Evolutionary conservation across 2,113 vertebrate genomes (phyloP).

Genomic region (Thalassarche chlororhynchos): DNA sequence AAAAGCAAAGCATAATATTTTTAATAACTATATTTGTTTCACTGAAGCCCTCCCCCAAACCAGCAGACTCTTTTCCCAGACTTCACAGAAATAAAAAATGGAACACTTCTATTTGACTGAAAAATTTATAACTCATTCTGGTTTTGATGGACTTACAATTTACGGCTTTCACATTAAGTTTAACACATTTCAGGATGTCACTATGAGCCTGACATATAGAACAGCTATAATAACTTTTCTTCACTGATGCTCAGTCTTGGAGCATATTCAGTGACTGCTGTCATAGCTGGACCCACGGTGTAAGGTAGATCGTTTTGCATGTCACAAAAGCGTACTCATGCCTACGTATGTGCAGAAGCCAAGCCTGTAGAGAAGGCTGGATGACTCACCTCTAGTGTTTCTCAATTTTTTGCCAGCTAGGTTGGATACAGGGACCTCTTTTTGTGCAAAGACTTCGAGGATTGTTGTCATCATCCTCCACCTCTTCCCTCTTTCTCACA

Average conservation of each 20-base stretch:
- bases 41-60: neutral
- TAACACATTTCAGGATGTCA: constrained; percentile 14
- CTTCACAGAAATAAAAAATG: neutral
- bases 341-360: neutral
- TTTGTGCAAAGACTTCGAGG: neutral
- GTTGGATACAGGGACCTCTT: neutral
- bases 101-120: neutral
- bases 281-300: neutral
- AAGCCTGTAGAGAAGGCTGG: neutral
- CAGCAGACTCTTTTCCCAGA: neutral
- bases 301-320: neutral
- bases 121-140: neutral
- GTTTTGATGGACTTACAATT: constrained; percentile 3
- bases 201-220: neutral
- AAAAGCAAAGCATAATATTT: neutral
- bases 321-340: neutral
- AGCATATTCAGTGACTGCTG: neutral
- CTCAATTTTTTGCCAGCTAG: neutral
- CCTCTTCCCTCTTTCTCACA: neutral
- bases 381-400: neutral
- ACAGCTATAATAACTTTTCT: neutral
- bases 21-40: neutral
- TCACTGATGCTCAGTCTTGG: neutral
- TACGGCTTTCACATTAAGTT: neutral
- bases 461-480: neutral